Evolutionary conservation across 2,888 invertebrate species (phyloP).

Genomic region (Acronicta psi): DNA sequence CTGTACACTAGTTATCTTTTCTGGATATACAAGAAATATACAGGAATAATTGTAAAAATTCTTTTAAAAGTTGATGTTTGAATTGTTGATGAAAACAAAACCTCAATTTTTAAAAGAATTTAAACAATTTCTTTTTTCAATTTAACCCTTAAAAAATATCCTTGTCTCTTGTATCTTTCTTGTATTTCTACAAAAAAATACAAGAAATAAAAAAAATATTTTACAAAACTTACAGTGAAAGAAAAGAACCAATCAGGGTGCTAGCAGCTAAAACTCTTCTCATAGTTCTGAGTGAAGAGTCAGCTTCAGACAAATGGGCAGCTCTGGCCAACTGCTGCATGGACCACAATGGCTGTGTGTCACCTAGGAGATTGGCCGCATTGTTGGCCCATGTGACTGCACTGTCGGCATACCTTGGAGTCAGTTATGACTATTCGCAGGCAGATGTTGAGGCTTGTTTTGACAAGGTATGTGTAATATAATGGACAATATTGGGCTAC

Average conservation of each 20-base stretch:
- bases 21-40: too few species aligned
- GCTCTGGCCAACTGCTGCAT: conserved; percentile 92
- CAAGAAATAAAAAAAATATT: too few species aligned
- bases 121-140: too few species aligned
- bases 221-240: conserved; percentile 79
- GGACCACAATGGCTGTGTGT: conserved; percentile 93
- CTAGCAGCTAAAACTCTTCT: conserved; percentile 91
- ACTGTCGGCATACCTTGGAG: conserved; percentile 89
- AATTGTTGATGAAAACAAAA: too few species aligned
- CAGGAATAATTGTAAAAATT: too few species aligned
- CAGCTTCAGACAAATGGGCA: conserved; percentile 90
- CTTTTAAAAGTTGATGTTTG: too few species aligned
- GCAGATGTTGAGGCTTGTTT: conserved; percentile 93
- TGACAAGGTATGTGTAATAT: conserved; percentile 90
- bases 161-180: too few species aligned
- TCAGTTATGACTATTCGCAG: conserved; percentile 90
- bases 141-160: too few species aligned
- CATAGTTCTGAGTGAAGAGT: conserved; percentile 91
- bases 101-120: too few species aligned
- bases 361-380: conserved; percentile 89
- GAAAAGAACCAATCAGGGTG: conserved; percentile 90
- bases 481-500: too few species aligned
- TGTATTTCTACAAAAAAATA: too few species aligned
- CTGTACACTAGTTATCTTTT: too few species aligned
- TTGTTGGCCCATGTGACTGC: conserved; percentile 90